Percentiles rank a stretch among this genome's conserved stretches.
phyloP scores from a whole-genome alignment of 2,888 invertebrate species.

The Sesia bembeciformis region DNA sequence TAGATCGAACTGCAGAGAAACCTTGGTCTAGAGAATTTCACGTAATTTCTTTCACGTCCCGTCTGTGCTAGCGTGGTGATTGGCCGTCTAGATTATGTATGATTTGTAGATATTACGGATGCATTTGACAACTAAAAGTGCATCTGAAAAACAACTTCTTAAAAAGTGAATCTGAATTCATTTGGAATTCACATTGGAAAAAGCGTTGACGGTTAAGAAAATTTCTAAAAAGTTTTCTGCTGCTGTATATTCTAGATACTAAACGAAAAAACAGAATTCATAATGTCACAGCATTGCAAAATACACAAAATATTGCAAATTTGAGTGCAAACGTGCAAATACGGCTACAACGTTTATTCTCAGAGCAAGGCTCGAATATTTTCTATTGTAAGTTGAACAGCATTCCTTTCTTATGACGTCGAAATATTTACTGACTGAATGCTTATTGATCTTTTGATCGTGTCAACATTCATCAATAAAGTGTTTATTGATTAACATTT shows the following conservation, averaged over 20 bases:
- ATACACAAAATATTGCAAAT: too few relatives aligned
- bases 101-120: not conserved
- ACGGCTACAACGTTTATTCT: too few relatives aligned
- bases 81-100: conserved; percentile 5
- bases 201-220: too few relatives aligned
- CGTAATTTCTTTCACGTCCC: not conserved
- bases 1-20: conserved; percentile 30
- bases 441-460: conserved; percentile 26
- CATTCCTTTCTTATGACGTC: conserved; percentile 31
- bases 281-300: too few relatives aligned
- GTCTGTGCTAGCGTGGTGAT: not conserved
- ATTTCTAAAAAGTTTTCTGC: too few relatives aligned
- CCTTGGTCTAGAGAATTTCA: conserved; percentile 14
- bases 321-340: too few relatives aligned
- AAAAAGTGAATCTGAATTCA: conserved; percentile 3
- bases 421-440: conserved; percentile 30
- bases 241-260: too few relatives aligned
- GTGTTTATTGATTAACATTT: conserved; percentile 29
- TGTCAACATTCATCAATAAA: conserved; percentile 26
- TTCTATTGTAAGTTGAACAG: conserved; percentile 7
- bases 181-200: conserved; percentile 5
- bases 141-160: conserved; percentile 11
- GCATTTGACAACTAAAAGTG: not conserved
- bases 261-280: too few relatives aligned
- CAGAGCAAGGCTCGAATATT: too few relatives aligned